A percentile compares a stretch with the other conserved stretches of the same genome.
phyloP scores from a whole-genome alignment of 2,113 vertebrate genomes.

The Chroicocephalus ridibundus region DNA sequence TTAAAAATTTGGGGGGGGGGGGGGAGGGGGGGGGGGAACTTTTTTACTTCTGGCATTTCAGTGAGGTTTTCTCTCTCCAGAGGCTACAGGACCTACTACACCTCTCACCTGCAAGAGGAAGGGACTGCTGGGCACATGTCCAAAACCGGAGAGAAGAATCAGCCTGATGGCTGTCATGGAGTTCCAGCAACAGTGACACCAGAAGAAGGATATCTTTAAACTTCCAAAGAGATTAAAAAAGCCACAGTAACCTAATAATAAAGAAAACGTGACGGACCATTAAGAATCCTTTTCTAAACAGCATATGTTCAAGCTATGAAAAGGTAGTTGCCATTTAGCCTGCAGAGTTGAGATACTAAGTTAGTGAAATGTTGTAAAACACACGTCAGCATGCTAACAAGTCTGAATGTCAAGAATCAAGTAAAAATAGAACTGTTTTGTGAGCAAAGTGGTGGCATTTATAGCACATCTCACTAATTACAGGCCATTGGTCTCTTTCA shows the following conservation, averaged over 20 bases:
- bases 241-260: not conserved
- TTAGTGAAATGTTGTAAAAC: constrained; percentile 7
- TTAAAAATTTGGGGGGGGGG: accelerated
- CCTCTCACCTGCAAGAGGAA: not conserved
- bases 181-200: not conserved
- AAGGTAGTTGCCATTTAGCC: constrained; percentile 2
- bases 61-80: not conserved
- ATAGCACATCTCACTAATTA: constrained; percentile 39
- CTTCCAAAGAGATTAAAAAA: not conserved
- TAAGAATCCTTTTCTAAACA: not conserved
- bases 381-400: constrained; percentile 3
- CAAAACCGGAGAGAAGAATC: not conserved
- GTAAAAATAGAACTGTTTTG: constrained; percentile 49
- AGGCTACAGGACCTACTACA: not conserved
- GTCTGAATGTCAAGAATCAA: constrained; percentile 60
- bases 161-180: not conserved
- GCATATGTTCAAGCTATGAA: not conserved
- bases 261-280: not conserved
- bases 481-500: not conserved
- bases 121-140: too few species aligned
- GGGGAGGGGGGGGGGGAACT: accelerated
- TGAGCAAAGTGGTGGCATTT: constrained; percentile 56
- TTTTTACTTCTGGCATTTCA: not conserved
- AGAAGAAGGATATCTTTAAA: not conserved
- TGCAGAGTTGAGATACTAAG: not conserved